These are phyloP conservation scores for Leucophenga maculata DNA, from an alignment of 2,888 invertebrate genomes.

Conservation along the genomic window DNA sequence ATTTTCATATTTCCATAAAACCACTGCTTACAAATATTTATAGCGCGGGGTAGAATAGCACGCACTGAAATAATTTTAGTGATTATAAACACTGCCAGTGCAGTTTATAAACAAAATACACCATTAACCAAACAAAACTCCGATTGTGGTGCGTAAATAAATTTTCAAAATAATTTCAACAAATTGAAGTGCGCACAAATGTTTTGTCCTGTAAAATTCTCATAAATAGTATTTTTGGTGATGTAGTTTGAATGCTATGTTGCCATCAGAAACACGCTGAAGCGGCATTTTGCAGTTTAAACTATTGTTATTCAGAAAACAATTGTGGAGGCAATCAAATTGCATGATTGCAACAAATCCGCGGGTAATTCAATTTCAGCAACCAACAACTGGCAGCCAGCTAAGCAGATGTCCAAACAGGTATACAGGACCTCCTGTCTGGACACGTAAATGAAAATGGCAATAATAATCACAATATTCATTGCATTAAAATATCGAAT, in stretches of 20 bases:
- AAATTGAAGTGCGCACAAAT: slow-evolving; percentile 47
- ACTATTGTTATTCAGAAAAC: slow-evolving; percentile 13
- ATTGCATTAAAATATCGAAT: slow-evolving; percentile 33
- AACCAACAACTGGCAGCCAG: slow-evolving; percentile 24
- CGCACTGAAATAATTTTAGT: too few relatives aligned
- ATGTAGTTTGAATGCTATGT: too few relatives aligned
- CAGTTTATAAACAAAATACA: background rate
- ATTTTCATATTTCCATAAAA: too few relatives aligned
- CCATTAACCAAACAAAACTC: slow-evolving; percentile 11
- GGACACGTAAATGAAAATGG: slow-evolving; percentile 31
- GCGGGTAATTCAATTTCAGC: slow-evolving; percentile 50
- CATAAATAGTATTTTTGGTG: too few relatives aligned
- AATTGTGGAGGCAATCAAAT: slow-evolving; percentile 4
- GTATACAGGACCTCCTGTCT: too few relatives aligned
- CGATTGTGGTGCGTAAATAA: background rate
- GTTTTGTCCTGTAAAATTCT: background rate
- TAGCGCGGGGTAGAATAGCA: too few relatives aligned
- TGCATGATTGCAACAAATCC: slow-evolving; percentile 37
- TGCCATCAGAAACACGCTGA: background rate
- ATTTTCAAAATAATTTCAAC: slow-evolving; percentile 58
- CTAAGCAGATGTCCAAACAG: background rate
- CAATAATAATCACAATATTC: slow-evolving; percentile 39
- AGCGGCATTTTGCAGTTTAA: slow-evolving; percentile 16
- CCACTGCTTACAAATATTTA: too few relatives aligned
- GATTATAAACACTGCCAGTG: slow-evolving; percentile 7